Evolutionary conservation across 2,113 vertebrate species (phyloP).

Genomic region (Vireo altiloquus): DNA sequence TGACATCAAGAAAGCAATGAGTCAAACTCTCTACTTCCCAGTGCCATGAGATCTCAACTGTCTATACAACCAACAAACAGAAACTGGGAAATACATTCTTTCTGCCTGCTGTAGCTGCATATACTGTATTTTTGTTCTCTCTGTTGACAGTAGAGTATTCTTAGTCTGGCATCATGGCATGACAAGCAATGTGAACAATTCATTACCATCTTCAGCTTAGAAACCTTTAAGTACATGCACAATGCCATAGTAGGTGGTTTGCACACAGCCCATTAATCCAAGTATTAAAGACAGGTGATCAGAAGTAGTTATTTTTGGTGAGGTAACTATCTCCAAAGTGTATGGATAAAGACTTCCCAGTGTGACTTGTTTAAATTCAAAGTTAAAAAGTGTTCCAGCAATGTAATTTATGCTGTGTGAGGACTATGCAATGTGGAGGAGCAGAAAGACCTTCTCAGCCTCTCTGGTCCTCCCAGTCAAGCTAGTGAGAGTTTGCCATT

Average conservation of each 20-base stretch:
- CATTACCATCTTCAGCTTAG: not conserved
- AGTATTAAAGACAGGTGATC: not conserved
- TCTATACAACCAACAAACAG: not conserved
- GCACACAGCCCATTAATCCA: not conserved
- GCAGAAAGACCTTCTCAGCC: conserved; percentile 4
- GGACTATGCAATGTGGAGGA: conserved; percentile 55
- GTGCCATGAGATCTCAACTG: not conserved
- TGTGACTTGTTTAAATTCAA: not conserved
- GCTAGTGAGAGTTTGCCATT: not conserved
- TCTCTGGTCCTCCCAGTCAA: conserved; percentile 31
- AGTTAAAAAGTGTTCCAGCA: not conserved
- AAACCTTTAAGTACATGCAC: not conserved
- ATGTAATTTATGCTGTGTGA: not conserved
- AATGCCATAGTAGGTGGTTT: not conserved
- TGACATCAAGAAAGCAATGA: not conserved
- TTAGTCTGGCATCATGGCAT: not conserved
- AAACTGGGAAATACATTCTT: not conserved
- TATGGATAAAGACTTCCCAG: not conserved
- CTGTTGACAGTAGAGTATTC: not conserved
- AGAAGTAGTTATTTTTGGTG: not conserved
- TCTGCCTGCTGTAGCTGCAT: not conserved
- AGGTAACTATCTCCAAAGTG: not conserved
- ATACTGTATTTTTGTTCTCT: not conserved
- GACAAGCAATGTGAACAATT: not conserved
- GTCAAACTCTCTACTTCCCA: not conserved